Conservation (phyloP, 2,888 invertebrate genomes). For the Gryllus longicercus region DNA sequence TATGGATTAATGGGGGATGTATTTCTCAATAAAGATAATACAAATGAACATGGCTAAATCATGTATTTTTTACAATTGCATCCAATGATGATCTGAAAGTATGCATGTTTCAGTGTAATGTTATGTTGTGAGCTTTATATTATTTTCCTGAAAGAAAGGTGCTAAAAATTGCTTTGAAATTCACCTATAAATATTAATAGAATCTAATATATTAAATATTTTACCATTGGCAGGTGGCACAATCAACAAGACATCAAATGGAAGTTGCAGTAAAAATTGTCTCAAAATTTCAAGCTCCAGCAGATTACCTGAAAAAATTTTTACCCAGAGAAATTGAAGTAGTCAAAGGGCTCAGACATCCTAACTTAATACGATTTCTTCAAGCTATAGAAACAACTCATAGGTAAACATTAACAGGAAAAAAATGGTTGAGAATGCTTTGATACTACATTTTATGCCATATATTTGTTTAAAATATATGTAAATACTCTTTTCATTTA, state of each 20-base stretch:
- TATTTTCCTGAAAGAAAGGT: too few relatives aligned
- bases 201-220: slow-evolving; percentile 22
- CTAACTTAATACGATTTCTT: slow-evolving; percentile 73
- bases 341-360: slow-evolving; percentile 74
- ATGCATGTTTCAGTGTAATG: slow-evolving; percentile 20
- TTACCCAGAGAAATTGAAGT: slow-evolving; percentile 79
- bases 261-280: slow-evolving; percentile 80
- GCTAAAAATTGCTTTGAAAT: background rate
- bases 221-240: slow-evolving; percentile 57
- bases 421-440: background rate
- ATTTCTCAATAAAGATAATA: slow-evolving; percentile 5
- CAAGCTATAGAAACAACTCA: slow-evolving; percentile 83
- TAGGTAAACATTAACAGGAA: slow-evolving; percentile 52
- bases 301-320: slow-evolving; percentile 77
- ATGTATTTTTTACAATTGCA: too few relatives aligned
- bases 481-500: background rate
- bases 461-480: background rate
- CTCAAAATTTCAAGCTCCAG: slow-evolving; percentile 75
- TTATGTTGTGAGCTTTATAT: slow-evolving; percentile 24
- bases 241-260: slow-evolving; percentile 67
- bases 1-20: too few relatives aligned
- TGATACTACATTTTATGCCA: background rate
- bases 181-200: background rate
- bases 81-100: too few relatives aligned
- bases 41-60: background rate